Conservation (phyloP, 2,797 vertebrate species). For the Choloepus didactylus region DNA sequence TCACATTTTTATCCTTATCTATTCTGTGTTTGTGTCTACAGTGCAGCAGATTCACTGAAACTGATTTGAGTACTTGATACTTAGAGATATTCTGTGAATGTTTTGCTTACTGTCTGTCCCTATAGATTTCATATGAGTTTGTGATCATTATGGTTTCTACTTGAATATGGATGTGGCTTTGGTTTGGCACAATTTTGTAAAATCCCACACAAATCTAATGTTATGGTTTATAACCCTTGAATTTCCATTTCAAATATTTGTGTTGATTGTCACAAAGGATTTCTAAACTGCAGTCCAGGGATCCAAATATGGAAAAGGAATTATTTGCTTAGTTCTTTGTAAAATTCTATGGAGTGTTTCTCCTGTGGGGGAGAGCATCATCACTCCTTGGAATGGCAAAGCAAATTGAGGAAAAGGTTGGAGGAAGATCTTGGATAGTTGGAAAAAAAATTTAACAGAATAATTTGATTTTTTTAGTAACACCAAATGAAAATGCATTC, state of each 20-base stretch:
- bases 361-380: background rate
- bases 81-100: background rate
- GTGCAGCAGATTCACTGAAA: background rate
- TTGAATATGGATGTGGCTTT: background rate
- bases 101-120: background rate
- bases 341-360: background rate
- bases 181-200: background rate
- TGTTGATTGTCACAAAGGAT: background rate
- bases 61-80: background rate
- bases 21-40: background rate
- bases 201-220: background rate
- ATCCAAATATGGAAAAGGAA: background rate
- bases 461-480: conserved; percentile 11
- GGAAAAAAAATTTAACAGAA: background rate
- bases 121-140: background rate
- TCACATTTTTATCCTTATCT: background rate
- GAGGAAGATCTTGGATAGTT: background rate
- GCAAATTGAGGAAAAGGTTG: background rate
- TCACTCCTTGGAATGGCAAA: background rate
- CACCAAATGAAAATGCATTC: background rate
- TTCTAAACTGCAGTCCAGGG: background rate
- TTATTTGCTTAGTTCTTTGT: background rate
- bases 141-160: background rate
- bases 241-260: conserved; percentile 20
- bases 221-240: background rate